Percentiles rank a stretch among this genome's conserved stretches.
phyloP scores from a whole-genome alignment of 2,113 vertebrate species.

The Zapornia atra region DNA sequence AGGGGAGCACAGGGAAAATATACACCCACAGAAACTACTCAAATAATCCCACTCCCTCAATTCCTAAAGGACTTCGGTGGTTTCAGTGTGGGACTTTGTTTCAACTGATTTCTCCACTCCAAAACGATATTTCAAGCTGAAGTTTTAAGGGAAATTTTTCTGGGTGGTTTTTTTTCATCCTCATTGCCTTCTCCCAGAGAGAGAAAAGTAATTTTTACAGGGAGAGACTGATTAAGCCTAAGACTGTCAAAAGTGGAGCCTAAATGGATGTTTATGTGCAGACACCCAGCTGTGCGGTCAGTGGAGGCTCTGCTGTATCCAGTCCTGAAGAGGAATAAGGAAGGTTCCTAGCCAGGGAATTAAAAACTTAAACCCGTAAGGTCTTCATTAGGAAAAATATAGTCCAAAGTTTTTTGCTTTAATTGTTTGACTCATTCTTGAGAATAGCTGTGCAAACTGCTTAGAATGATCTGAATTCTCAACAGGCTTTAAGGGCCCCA shows the following conservation, averaged over 20 bases:
- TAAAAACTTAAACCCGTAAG: background rate
- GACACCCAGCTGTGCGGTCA: background rate
- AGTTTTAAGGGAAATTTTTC: background rate
- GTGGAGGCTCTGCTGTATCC: background rate
- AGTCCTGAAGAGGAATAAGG: background rate
- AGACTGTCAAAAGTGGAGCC: background rate
- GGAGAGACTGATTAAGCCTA: background rate
- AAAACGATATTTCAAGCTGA: background rate
- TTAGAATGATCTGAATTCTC: background rate
- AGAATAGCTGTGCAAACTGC: background rate
- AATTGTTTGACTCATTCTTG: background rate
- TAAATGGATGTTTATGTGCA: background rate
- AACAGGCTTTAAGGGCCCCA: background rate
- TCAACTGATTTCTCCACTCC: background rate
- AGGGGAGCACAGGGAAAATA: constrained; percentile 15
- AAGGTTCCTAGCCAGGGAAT: background rate
- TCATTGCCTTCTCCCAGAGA: background rate
- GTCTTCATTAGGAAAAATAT: background rate
- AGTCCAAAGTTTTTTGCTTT: background rate
- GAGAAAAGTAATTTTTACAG: background rate
- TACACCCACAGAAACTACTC: background rate
- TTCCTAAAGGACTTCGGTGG: background rate
- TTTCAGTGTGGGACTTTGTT: background rate
- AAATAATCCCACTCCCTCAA: background rate
- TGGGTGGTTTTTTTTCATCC: background rate